Conservation (phyloP, 2,113 vertebrate genomes). For the Passer montanus region DNA sequence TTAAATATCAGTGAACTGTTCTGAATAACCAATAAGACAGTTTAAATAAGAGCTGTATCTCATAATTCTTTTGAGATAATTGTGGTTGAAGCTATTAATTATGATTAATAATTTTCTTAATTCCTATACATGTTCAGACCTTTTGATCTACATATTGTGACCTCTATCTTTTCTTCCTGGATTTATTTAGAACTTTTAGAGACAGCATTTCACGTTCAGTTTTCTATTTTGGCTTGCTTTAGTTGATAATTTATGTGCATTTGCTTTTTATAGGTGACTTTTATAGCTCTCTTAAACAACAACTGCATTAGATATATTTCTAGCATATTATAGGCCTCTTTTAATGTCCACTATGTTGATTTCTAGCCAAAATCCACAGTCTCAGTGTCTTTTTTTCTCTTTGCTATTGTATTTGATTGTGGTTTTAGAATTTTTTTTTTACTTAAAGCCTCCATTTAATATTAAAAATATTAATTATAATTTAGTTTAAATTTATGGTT, state of each 20-base stretch:
- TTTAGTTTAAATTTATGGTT: background rate
- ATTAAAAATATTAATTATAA: background rate
- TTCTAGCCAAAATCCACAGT: background rate
- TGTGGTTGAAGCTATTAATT: background rate
- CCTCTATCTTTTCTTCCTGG: background rate
- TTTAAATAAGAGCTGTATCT: background rate
- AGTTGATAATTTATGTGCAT: background rate
- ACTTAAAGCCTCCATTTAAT: background rate
- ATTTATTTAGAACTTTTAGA: background rate
- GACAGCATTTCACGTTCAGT: background rate
- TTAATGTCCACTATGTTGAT: background rate
- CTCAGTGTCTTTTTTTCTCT: background rate
- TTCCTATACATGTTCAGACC: background rate
- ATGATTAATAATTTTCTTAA: background rate
- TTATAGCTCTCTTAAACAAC: background rate
- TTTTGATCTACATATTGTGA: background rate
- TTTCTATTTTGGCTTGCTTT: background rate
- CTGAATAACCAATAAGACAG: background rate
- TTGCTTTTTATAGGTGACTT: background rate
- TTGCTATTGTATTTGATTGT: background rate
- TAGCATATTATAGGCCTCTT: background rate
- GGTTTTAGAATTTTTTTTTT: background rate
- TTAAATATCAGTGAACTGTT: background rate
- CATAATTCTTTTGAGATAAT: background rate
- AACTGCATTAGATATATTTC: background rate